Evolutionary conservation across 2,888 invertebrate genomes (phyloP).

Genomic region (Leptura quadrifasciata): DNA sequence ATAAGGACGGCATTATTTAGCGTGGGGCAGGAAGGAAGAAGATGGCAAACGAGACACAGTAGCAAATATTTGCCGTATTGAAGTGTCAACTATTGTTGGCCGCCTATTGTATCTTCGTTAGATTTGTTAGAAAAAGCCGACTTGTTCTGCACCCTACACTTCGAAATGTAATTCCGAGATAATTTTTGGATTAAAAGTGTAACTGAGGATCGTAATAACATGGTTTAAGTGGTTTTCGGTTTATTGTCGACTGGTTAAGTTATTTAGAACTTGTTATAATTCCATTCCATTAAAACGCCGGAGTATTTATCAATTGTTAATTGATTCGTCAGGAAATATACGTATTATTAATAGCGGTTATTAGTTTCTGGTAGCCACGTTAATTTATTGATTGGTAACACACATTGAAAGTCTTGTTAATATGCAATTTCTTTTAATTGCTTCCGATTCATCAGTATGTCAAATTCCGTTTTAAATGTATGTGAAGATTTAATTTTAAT

Average conservation of each 20-base stretch:
- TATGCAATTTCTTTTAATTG: background rate
- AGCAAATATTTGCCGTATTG: constrained; percentile 74
- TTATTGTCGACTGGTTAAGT: constrained; percentile 54
- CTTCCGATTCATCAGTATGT: background rate
- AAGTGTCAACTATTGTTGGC: constrained; percentile 74
- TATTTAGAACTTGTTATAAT: constrained; percentile 30
- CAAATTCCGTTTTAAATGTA: no score
- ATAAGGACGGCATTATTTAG: constrained; percentile 59
- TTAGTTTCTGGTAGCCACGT: background rate
- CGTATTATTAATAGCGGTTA: constrained; percentile 19
- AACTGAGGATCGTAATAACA: constrained; percentile 55
- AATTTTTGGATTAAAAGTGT: constrained; percentile 63
- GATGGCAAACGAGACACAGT: constrained; percentile 63
- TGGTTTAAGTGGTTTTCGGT: constrained; percentile 59
- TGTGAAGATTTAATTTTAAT: no score
- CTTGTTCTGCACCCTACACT: constrained; percentile 48
- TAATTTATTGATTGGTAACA: constrained; percentile 17
- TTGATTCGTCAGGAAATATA: constrained; percentile 13
- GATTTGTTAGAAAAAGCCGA: constrained; percentile 70
- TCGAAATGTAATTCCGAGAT: constrained; percentile 65
- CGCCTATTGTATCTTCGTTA: constrained; percentile 69
- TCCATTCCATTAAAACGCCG: background rate
- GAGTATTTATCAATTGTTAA: background rate
- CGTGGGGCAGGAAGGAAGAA: constrained; percentile 58
- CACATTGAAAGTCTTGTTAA: background rate